phyloP scores from a whole-genome alignment of 2,888 invertebrate genomes.

The Trachelus tabidus region DNA sequence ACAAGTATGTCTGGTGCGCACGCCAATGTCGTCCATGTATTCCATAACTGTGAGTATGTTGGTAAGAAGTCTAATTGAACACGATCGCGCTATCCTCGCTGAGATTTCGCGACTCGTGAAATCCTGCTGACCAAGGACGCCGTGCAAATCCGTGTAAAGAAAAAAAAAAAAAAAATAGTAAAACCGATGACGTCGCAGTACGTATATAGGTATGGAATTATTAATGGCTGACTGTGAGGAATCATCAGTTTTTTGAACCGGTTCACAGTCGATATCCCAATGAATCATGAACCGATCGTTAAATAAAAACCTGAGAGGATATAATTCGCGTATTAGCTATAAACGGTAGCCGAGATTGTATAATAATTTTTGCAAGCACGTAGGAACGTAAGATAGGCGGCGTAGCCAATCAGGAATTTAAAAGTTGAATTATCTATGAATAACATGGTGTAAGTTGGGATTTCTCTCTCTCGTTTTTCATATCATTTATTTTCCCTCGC shows the following conservation, averaged over 20 bases:
- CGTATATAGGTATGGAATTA: neutral
- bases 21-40: neutral
- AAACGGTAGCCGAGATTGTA: neutral
- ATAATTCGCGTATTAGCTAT: neutral
- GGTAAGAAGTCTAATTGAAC: neutral
- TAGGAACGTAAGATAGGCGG: neutral
- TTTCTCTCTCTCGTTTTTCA: neutral
- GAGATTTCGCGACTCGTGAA: neutral
- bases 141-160: neutral
- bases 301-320: neutral
- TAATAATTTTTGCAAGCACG: neutral
- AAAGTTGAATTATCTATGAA: neutral
- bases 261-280: neutral
- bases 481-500: conserved; percentile 18
- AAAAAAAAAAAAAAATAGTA: neutral
- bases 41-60: neutral
- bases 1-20: conserved; percentile 14
- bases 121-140: neutral
- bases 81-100: neutral
- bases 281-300: neutral
- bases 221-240: neutral
- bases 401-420: neutral
- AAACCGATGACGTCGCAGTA: neutral
- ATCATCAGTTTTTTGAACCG: neutral
- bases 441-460: neutral